These are phyloP conservation scores for Trichonephila clavipes DNA, from an alignment of 1,140 invertebrate species.

Conservation along the genomic window DNA sequence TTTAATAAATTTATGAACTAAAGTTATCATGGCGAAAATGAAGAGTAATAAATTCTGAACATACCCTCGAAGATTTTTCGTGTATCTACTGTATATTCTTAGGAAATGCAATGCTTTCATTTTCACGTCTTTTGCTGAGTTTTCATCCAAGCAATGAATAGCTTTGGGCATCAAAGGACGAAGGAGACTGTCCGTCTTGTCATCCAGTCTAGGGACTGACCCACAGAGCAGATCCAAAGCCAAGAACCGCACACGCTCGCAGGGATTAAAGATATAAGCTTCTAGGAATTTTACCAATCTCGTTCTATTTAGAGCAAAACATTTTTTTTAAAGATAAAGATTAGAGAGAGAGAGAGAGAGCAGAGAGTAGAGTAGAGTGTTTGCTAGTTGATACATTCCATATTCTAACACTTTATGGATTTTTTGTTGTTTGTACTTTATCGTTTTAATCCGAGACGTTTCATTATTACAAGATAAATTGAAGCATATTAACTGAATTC, in stretches of 20 bases:
- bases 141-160: neutral
- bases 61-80: neutral
- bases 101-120: conserved; percentile 62
- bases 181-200: conserved; percentile 36
- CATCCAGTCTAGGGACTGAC: conserved; percentile 18
- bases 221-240: conserved; percentile 56
- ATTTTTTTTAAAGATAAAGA: too few relatives aligned
- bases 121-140: neutral
- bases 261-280: neutral
- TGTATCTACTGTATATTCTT: neutral
- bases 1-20: neutral
- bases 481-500: too few relatives aligned
- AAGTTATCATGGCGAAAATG: neutral
- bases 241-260: conserved; percentile 17
- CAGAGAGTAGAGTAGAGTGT: too few relatives aligned
- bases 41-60: neutral
- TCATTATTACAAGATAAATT: too few relatives aligned
- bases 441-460: too few relatives aligned
- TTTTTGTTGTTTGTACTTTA: too few relatives aligned
- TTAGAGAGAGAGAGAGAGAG: too few relatives aligned
- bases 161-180: conserved; percentile 24
- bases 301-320: neutral
- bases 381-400: too few relatives aligned
- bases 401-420: too few relatives aligned
- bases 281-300: conserved; percentile 27